Conservation (phyloP, 2,888 invertebrate species). For the Drosophila melanosoma region DNA sequence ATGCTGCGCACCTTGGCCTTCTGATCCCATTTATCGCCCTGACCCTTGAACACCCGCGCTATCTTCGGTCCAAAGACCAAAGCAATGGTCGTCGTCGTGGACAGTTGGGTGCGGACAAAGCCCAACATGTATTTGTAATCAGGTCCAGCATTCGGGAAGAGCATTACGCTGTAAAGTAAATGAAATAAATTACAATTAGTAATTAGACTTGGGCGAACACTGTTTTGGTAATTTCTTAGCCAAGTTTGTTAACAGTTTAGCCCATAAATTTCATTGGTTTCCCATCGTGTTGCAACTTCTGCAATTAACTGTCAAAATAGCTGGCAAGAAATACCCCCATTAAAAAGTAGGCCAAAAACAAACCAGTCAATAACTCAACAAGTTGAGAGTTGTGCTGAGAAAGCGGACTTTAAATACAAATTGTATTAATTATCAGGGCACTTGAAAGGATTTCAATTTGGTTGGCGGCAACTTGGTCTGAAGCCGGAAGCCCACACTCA, state of each 20-base stretch:
- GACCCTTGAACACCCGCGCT: slow-evolving; percentile 91
- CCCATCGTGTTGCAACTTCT: neutral
- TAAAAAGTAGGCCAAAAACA: slow-evolving; percentile 6
- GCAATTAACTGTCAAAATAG: neutral
- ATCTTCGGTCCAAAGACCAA: slow-evolving; percentile 87
- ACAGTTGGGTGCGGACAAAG: slow-evolving; percentile 95
- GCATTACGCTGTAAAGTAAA: slow-evolving; percentile 88
- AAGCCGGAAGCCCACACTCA: slow-evolving; percentile 33
- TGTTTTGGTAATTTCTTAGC: neutral
- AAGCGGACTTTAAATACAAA: slow-evolving; percentile 54
- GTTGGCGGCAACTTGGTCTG: slow-evolving; percentile 20
- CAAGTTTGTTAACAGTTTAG: neutral
- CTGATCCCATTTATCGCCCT: slow-evolving; percentile 96
- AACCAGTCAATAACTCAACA: slow-evolving; percentile 36
- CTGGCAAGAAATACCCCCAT: neutral
- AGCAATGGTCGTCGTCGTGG: slow-evolving; percentile 90
- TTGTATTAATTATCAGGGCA: slow-evolving; percentile 76
- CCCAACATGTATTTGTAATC: slow-evolving; percentile 96
- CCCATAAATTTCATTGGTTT: neutral
- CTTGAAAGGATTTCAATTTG: slow-evolving; percentile 69
- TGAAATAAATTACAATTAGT: neutral
- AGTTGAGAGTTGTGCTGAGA: slow-evolving; percentile 32
- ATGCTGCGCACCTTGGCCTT: slow-evolving; percentile 92
- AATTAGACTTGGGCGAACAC: neutral
- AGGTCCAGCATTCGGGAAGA: slow-evolving; percentile 94